Base-by-base conservation (phyloP, 2,113 vertebrate species). In the Mesocricetus auratus region DNA sequence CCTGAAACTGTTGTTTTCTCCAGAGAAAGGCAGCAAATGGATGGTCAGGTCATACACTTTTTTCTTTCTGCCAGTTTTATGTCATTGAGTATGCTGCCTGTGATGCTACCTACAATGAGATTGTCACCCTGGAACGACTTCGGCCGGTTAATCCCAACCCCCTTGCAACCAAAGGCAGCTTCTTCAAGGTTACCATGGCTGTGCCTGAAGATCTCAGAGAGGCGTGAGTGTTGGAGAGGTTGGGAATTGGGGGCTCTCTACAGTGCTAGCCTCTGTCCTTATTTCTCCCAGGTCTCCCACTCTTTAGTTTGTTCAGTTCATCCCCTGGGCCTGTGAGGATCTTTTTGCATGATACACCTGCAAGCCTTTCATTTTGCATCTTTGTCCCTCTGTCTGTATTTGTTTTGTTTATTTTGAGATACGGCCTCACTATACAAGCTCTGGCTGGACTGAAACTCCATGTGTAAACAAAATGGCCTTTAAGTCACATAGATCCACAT, bases 21-120 rank as follows among this genome's bases (percentile, higher is more conserved):
- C 60, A 58, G 58, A 42, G 86, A 31, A 92, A 77, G 79, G 24
- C 56, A 56, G 74, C 62, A 47, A 36, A 36, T 86, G 79, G 42
- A 60, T 29, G 29, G 8, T 64, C 36, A 86, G 56, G 33, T 86
- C 78, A 87, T 90, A 31, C 7, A 71, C 22, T 62, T 60, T 29
- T 58, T 97, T 33, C 96, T 81, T 81, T 42, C 74, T 92, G 26
- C 53, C 97, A 99, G 99, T 99, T 99, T 97, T 99, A 99, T 22
- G 99, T 99, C 90, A 99, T 99, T 17, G 99, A 99, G 97, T 99
- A 99, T 31, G 99, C 99, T 3, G 99, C 99, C 5, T 99, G 99
- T 11, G 99, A 99, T 53, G 99, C 99, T 95, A 99, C 99, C 39
- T 99, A 99, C 98, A 99, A 99, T 36, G 99, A 99, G 98, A 99